These are phyloP conservation scores for Semotilus atromaculatus DNA, from an alignment of 2,797 vertebrate species.

Conservation along the genomic window DNA sequence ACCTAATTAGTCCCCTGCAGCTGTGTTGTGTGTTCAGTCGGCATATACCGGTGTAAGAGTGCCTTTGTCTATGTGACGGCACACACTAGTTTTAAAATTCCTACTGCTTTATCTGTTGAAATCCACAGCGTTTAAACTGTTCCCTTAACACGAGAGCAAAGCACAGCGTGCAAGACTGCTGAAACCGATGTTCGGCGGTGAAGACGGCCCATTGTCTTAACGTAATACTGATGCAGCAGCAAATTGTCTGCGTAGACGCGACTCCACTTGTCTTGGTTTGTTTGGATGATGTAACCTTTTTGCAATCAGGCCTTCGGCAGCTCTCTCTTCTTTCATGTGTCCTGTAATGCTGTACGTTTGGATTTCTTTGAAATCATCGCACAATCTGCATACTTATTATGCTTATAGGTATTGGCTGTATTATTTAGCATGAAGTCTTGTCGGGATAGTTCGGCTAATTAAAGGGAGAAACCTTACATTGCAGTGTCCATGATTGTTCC, in stretches of 20 bases:
- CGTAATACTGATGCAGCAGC: conserved; percentile 61
- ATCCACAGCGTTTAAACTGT: conserved; percentile 36
- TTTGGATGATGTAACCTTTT: conserved; percentile 72
- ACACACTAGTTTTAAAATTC: conserved; percentile 43
- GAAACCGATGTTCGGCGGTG: conserved; percentile 59
- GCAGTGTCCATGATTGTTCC: neutral
- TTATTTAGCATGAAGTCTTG: conserved; percentile 15
- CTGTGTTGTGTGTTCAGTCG: conserved; percentile 16
- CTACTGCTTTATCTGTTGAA: conserved; percentile 33
- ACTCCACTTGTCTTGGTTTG: conserved; percentile 64
- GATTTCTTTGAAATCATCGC: conserved; percentile 62
- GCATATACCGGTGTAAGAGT: conserved; percentile 2
- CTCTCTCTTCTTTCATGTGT: conserved; percentile 63
- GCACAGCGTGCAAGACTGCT: conserved; percentile 61
- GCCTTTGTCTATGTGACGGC: conserved; percentile 16
- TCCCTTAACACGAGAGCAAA: conserved; percentile 40
- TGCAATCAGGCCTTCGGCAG: conserved; percentile 65
- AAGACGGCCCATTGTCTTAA: conserved; percentile 61
- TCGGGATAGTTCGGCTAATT: neutral
- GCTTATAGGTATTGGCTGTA: neutral
- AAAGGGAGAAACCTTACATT: neutral
- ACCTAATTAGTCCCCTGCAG: conserved; percentile 27
- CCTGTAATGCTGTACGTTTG: conserved; percentile 55
- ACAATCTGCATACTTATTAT: conserved; percentile 47
- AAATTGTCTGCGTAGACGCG: conserved; percentile 61